Base-by-base conservation (phyloP, 2,797 vertebrate genomes). In the Periophthalmus magnuspinnatus region DNA sequence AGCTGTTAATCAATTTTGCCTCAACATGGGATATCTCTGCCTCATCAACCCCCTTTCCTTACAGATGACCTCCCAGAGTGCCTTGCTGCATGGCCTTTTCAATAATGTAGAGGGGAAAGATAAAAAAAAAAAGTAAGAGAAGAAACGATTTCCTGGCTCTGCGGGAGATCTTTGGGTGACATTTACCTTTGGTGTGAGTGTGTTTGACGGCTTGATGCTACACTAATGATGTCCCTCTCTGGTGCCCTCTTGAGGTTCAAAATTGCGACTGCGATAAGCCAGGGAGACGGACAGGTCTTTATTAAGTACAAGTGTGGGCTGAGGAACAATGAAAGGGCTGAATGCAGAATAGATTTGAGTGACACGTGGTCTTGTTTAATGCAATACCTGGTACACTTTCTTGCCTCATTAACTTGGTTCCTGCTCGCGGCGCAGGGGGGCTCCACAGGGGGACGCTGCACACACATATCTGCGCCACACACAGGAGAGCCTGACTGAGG, bases 1-100 rank as follows among this genome's bases (percentile, higher is more conserved):
- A 69, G 78, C 60, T 83, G 84, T 88, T 78, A 82, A 85, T 89
- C 80, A 78, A 21, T 69, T 81, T 78, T 62, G 64, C 54, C 19
- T 6, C 86, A 76, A 69, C 0, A 57, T 58, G 14, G 82, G 81
- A 82, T 76, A 65, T 69, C 74, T 71, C 78, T 80, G 72, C 80
- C 78, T 86, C 84, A 77, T 87, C 79, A 80, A 59, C 9, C 52
- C 50, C 74, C 67, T 11, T 69, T 69, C 61, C 66, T 62, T 10
- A 32, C n/a, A 64, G 70, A 77, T 74, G 64, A 57, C 80, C 77
- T 84, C 90, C 89, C 82, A 88, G 79, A 78, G 83, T 81, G 84
- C 83, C 81, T 82, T 79, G 87, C 87, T 82, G 86, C 78, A 80
- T 91, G 90, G 90, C 90, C 89, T 91, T 92, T 91, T 92, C 83